A percentile compares a stretch with the other conserved stretches of the same genome.
phyloP scores from a whole-genome alignment of 2,888 invertebrate species.

The Mimachlamys varia region DNA sequence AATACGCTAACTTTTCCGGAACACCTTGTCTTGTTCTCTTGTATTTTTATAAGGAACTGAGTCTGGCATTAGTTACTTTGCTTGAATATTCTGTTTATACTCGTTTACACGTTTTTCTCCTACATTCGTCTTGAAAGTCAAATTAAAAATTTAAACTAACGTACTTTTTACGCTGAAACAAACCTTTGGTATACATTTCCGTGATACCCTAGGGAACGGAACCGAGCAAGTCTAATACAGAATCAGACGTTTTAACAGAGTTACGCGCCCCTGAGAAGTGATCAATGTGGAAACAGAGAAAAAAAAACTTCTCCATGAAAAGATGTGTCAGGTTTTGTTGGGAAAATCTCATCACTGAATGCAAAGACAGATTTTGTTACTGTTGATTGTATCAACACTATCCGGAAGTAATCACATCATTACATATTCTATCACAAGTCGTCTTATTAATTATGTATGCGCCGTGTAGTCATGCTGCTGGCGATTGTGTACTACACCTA shows the following conservation, averaged over 20 bases:
- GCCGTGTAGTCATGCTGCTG: background rate
- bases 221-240: background rate
- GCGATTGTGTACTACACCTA: background rate
- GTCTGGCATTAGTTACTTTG: background rate
- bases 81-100: background rate
- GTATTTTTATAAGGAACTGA: background rate
- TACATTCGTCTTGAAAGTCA: background rate
- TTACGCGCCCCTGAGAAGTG: background rate
- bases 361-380: background rate
- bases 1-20: no score
- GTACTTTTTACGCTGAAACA: background rate
- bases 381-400: conserved; percentile 13
- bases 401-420: background rate
- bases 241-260: background rate
- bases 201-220: background rate
- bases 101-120: background rate
- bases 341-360: background rate
- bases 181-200: background rate
- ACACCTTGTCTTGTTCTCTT: no score
- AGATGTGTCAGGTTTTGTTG: background rate
- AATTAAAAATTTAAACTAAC: conserved; percentile 9
- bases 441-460: background rate
- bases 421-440: conserved; percentile 28
- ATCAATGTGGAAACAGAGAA: background rate
- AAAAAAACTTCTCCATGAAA: background rate